Percentiles rank a stretch among this genome's conserved stretches.
phyloP scores from a whole-genome alignment of 2,113 vertebrate species.

The Salvelinus sp. region DNA sequence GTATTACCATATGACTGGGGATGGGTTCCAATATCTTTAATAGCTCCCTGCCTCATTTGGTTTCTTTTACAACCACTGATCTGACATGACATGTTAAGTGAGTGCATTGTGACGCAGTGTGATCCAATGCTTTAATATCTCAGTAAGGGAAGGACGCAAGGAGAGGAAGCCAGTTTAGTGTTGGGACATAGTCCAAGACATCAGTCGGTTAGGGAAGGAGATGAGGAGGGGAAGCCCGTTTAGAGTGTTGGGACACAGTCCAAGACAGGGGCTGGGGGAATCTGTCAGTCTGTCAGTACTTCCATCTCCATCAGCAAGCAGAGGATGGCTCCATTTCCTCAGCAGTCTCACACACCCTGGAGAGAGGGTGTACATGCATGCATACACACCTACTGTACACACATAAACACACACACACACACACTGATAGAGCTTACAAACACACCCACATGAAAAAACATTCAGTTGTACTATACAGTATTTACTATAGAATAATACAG shows the following conservation, averaged over 20 bases:
- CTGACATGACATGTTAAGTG: background rate
- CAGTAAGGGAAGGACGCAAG: conserved; percentile 15
- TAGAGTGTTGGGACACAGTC: conserved; percentile 34
- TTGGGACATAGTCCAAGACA: conserved; percentile 44
- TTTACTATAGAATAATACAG: too few relatives aligned
- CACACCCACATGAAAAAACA: background rate
- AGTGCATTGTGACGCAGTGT: background rate
- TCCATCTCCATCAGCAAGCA: conserved; percentile 54
- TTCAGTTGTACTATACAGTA: too few relatives aligned
- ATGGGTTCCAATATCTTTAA: background rate
- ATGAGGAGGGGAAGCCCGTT: conserved; percentile 19
- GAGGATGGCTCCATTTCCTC: conserved; percentile 40
- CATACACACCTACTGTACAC: background rate
- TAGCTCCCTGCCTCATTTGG: background rate
- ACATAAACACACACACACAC: conserved; percentile 8
- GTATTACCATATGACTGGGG: background rate
- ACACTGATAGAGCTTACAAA: conserved; percentile 17
- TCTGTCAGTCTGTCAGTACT: conserved; percentile 30
- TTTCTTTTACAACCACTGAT: background rate
- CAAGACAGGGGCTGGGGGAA: conserved; percentile 26
- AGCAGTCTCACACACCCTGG: background rate
- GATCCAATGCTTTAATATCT: conserved; percentile 26
- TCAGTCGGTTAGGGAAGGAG: background rate
- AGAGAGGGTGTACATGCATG: background rate
- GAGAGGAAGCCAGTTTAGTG: conserved; percentile 14